Evolutionary conservation across 2,888 invertebrate genomes (phyloP).

Genomic region (Disparrhopalites patrizii): DNA sequence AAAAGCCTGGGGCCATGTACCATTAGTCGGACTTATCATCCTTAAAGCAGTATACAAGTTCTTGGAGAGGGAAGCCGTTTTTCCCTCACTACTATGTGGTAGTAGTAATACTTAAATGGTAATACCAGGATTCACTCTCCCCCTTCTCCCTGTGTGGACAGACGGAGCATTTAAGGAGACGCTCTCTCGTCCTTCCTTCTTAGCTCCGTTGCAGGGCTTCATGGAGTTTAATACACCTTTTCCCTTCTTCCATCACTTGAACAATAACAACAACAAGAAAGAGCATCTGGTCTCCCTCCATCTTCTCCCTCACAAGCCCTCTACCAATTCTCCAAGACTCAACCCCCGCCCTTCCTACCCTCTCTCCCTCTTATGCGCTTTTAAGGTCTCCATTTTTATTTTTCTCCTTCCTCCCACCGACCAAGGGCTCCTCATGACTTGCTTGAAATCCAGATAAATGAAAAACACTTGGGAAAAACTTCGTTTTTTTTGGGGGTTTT

Average conservation of each 20-base stretch:
- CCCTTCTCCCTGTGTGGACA: too few relatives aligned
- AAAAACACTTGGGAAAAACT: conserved; percentile 4
- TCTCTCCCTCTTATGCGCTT: too few relatives aligned
- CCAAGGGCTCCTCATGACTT: conserved; percentile 10
- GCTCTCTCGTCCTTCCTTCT: too few relatives aligned
- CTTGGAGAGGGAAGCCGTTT: not conserved
- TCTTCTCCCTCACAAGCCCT: not conserved
- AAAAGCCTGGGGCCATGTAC: conserved; percentile 16
- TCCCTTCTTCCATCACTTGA: too few relatives aligned
- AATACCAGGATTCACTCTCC: too few relatives aligned
- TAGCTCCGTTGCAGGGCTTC: too few relatives aligned
- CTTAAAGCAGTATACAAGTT: not conserved
- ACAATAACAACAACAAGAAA: not conserved
- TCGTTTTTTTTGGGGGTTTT: conserved; percentile 8
- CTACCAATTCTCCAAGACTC: not conserved
- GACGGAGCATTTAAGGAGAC: too few relatives aligned
- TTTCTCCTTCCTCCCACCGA: too few relatives aligned
- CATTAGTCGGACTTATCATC: conserved; percentile 24
- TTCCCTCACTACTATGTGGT: not conserved
- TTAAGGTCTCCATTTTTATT: conserved; percentile 17
- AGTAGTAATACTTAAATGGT: too few relatives aligned
- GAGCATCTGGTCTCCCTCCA: conserved; percentile 8
- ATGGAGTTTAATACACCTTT: too few relatives aligned
- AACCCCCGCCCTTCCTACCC: too few relatives aligned
- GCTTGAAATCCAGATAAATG: not conserved